Base-by-base conservation (phyloP, 2,797 vertebrate species). In the Spondyliosoma cantharus region DNA sequence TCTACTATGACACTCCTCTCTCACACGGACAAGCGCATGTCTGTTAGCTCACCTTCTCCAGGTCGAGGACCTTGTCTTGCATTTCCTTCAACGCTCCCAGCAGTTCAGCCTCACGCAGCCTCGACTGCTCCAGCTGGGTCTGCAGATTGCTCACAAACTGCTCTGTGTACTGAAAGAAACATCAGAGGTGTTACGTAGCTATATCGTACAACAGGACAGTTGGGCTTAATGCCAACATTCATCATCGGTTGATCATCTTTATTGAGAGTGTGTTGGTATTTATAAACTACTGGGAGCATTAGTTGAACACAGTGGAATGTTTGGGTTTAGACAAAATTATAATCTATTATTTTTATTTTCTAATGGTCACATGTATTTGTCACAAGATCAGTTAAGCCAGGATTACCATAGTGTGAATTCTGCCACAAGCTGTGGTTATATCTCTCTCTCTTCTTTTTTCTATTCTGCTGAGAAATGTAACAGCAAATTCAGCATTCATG, bases 41-140 rank as follows among this genome's bases (percentile, higher is more conserved):
- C 16, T 29, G 48, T 60, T 13, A 15, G 9, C 71, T 52, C 60
- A 98, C 97, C 97, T 98, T 98, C 89, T 99, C 97, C 92, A 98
- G 94, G 86, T 98, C 96, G 0, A 98, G 94, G 72, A 99, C 96
- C 82, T 98, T 98, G 87, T 99, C 97, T 74, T 99, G 97, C 97
- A 99, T 97, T 90, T 98, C 97, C 81, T 97, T 97, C 54, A 99
- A 91, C 0, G 97, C 97, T 1, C 96, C 93, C 3, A 97, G 91
- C 2, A 97, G 95, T 78, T 98, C 96, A 0, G 95, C 93, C 92
- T 98, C 97, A 5, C 93, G 96, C 61, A 99, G 93, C 42, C 94
- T 91, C 0, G 97, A 97, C 91, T 97, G 96, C 75, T 99, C 97
- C 92, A 98, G 90, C 92, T 98, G 93, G 0, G 95, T 96, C 93